Evolutionary conservation across 2,888 invertebrate genomes (phyloP).

Genomic region (Calameuta idolon): DNA sequence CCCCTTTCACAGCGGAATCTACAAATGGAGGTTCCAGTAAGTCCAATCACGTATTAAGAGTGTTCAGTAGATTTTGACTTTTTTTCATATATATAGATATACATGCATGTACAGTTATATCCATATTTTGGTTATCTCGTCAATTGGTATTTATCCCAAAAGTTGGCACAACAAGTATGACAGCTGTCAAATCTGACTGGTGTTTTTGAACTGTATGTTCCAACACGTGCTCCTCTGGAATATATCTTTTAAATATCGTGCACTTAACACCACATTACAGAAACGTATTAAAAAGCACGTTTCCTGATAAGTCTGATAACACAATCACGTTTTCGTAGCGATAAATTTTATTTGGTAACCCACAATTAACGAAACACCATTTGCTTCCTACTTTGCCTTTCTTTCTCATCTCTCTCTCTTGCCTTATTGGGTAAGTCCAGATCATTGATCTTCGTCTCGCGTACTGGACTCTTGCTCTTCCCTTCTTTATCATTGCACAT

Average conservation of each 20-base stretch:
- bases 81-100: not conserved
- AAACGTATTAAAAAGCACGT: not conserved
- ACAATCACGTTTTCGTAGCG: not conserved
- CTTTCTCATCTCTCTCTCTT: not conserved
- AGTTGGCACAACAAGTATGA: not conserved
- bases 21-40: slow-evolving; percentile 79
- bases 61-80: slow-evolving; percentile 52
- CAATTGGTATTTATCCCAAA: not conserved
- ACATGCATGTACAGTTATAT: not conserved
- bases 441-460: not conserved
- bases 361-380: not conserved
- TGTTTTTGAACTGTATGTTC: not conserved
- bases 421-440: not conserved
- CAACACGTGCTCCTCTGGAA: not conserved
- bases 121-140: not conserved
- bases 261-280: not conserved
- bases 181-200: not conserved
- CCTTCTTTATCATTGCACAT: slow-evolving; percentile 12
- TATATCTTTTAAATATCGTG: not conserved
- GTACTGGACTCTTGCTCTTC: not conserved
- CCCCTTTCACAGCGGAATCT: slow-evolving; percentile 76
- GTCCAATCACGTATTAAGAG: slow-evolving; percentile 65
- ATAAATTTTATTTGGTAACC: not conserved
- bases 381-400: not conserved
- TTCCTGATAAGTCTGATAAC: not conserved